phyloP scores from a whole-genome alignment of 2,888 invertebrate species.

The Rhagophthalmus giganteus region DNA sequence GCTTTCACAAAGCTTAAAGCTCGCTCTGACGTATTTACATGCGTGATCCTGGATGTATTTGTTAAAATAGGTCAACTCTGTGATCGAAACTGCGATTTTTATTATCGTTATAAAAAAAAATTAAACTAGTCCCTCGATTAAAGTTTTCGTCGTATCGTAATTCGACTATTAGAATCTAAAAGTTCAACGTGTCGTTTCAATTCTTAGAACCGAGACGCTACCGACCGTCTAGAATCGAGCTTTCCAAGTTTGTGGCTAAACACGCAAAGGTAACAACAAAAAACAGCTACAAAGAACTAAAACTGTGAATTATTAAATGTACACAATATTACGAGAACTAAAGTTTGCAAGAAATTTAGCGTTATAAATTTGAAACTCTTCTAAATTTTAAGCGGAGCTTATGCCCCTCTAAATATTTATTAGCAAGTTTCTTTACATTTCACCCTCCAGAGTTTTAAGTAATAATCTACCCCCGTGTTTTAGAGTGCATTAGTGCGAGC shows the following conservation, averaged over 20 bases:
- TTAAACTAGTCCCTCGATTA: constrained; percentile 3
- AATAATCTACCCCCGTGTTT: constrained; percentile 30
- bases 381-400: constrained; percentile 29
- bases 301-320: constrained; percentile 1
- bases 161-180: constrained; percentile 14
- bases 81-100: constrained; percentile 10
- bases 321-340: background rate
- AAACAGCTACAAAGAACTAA: constrained; percentile 4
- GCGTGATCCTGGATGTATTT: constrained; percentile 30
- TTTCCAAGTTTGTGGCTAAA: constrained; percentile 8
- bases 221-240: constrained; percentile 12
- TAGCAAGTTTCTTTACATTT: constrained; percentile 34
- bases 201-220: constrained; percentile 13
- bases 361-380: constrained; percentile 23
- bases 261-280: constrained; percentile 28
- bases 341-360: constrained; percentile 8
- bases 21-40: constrained; percentile 35
- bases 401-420: constrained; percentile 31
- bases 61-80: constrained; percentile 25
- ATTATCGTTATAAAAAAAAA: constrained; percentile 3
- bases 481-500: constrained; percentile 27
- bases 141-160: constrained; percentile 11
- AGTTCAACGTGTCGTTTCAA: constrained; percentile 18
- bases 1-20: constrained; percentile 50
- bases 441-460: constrained; percentile 34